phyloP scores from a whole-genome alignment of 2,113 vertebrate genomes.

The Acrocephalus kingi region DNA sequence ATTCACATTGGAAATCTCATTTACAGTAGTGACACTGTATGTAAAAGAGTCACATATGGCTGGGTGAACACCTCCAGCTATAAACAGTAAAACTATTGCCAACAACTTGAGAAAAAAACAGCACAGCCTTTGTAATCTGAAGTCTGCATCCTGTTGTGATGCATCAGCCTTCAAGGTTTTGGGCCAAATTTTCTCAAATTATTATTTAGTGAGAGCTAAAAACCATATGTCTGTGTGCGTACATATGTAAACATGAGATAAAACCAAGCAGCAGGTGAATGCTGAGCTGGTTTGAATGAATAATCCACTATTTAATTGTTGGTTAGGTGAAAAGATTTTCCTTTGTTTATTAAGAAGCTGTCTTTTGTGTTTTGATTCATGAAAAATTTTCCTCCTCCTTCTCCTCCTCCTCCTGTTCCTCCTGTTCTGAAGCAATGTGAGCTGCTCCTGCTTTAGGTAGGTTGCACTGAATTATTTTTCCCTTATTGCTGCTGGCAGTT shows the following conservation, averaged over 20 bases:
- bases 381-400: not conserved
- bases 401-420: not conserved
- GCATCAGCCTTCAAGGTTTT: not conserved
- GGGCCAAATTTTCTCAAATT: not conserved
- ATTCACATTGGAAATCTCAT: not conserved
- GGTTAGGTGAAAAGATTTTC: not conserved
- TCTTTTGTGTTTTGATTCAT: not conserved
- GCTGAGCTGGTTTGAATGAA: not conserved
- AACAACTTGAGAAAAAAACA: not conserved
- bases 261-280: not conserved
- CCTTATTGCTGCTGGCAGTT: not conserved
- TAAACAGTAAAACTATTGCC: not conserved
- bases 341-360: not conserved
- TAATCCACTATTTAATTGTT: not conserved
- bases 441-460: not conserved
- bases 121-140: not conserved
- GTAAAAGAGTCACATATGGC: not conserved
- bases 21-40: not conserved
- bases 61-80: not conserved
- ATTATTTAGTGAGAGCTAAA: not conserved
- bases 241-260: rapidly evolving
- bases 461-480: not conserved
- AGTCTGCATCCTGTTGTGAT: not conserved
- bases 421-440: not conserved
- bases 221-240: not conserved